Base-by-base conservation (phyloP, 1,140 invertebrate species). In the Nebria ingens region DNA sequence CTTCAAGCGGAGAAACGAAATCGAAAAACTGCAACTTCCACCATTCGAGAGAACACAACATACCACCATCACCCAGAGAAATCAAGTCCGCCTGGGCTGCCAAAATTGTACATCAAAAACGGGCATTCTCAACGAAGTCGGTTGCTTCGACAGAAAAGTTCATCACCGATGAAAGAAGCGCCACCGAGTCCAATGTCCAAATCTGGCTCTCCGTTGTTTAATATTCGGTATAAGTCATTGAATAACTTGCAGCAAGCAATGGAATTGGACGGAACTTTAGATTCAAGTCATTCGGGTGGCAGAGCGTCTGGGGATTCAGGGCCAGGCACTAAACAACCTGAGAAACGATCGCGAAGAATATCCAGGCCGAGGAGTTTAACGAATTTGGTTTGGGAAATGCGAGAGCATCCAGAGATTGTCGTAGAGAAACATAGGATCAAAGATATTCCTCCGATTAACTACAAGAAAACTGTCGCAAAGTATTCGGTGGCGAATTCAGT, bases 261-360 rank as follows among this genome's bases (percentile, higher is more conserved):
- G 80, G 86, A 88, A 64, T 71, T 87, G 12, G 72, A 76, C 58
- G 87, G 89, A 1, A 92, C 90, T 3, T 74, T 93, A 54, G 87
- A 92, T 67, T 92, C 89, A 17, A 91, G 87, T 70, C 87, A 91
- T 69, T 91, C 88, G 13, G 89, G 89, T 21, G 89, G 89, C 11
- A 78, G 87, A 38, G 87, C 86, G 2, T 91, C 88, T 17, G 87
- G 86, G 0, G 88, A 91, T 70, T 91, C 89, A 0, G 84, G 82
- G 0, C 82, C 83, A 19, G 85, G 83, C 6, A 81, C 81, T 2
- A 89, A 89, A 65, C 75, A 89, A 63, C 87, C 87, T 19, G 87
- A 90, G 64, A 90, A 90, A 66, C 79, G 87, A 68, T 87, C 84
- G 51, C 76, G 85, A 59, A 82, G 83, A 60, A 65, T 87, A 56